A percentile compares a stretch with the other conserved stretches of the same genome.
Conservation (phyloP, 92 coral and sea anemone genomes). For the Nematostella vectensis region DNA sequence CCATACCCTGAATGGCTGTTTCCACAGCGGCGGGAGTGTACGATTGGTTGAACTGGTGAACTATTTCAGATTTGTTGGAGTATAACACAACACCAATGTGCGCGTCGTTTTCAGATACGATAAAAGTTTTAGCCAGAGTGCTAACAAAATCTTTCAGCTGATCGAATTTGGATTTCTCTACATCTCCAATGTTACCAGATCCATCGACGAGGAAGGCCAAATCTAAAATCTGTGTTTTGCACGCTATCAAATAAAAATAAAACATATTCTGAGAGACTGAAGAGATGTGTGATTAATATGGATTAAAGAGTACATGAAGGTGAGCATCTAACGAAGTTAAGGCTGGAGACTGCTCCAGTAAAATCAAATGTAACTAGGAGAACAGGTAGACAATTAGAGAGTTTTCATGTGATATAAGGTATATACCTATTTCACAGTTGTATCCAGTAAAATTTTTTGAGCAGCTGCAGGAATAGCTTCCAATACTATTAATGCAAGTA, state of each 20-base stretch:
- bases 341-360: too few relatives aligned
- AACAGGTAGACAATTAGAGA: too few relatives aligned
- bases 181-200: slow-evolving; percentile 51
- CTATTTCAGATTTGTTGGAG: slow-evolving; percentile 28
- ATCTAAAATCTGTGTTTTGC: slow-evolving; percentile 19
- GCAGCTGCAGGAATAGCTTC: not conserved
- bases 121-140: slow-evolving; percentile 32
- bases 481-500: not conserved
- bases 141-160: slow-evolving; percentile 49
- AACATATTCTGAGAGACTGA: too few relatives aligned
- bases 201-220: slow-evolving; percentile 68
- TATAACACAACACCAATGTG: slow-evolving; percentile 51
- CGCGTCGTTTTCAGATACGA: slow-evolving; percentile 42
- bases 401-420: too few relatives aligned
- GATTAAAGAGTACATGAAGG: too few relatives aligned
- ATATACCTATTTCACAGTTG: not conserved
- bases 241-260: too few relatives aligned
- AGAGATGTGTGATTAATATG: too few relatives aligned
- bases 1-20: slow-evolving; percentile 31
- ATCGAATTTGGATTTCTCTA: slow-evolving; percentile 44
- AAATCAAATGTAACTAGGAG: too few relatives aligned
- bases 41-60: slow-evolving; percentile 31
- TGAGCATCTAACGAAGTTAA: too few relatives aligned
- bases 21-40: slow-evolving; percentile 6
- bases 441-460: not conserved